Base-by-base conservation (phyloP, 2,888 invertebrate genomes). In the Pollenia griseotomentosa region DNA sequence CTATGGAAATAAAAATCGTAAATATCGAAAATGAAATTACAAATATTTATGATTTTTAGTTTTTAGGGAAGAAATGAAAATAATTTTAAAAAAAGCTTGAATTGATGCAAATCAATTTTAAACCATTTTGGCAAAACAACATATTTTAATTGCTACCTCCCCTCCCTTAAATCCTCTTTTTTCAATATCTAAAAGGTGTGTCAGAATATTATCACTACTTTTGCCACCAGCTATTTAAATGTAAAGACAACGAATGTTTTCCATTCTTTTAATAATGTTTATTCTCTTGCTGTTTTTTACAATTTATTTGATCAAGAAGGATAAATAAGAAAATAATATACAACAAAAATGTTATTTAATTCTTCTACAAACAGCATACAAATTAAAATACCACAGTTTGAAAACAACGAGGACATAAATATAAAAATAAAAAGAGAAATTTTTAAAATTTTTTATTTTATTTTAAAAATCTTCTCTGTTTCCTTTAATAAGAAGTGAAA, bases 201-300 rank as follows among this genome's bases (percentile, higher is more conserved):
- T 33, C 48, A 59, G 59, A 59, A 46, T n/a, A 33, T 73, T 59
- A 73, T 73, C 59, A 46, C 16, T 53, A 57, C 19, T 12, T 48
- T 33, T 48, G 66, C 42, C 16, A 51, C 53, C 4, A 44, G 42
- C 44, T 23, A 59, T 23, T 44, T 57, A 57, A 71, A 71, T 44
- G 46, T 23, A 9, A 59, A 59, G 46, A 73, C 11, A 73, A 23
- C 23, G 44, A 59, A 59, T 6, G 53, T 23, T 23, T 23, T 23
- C 2, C 23, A 2, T 23, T 23, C 2, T 23, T 23, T 23, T 23
- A 23, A 2, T 23, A 23, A 2, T 23, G 23, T 23, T 23, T 23
- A 23, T 73, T 59, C 59, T 23, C 46, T 23, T 57, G 23, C 10
- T 19, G 3, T 14, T 11, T 40, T 51, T 51, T 68, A 40, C 51